Evolutionary conservation across 2,797 vertebrate genomes (phyloP).

Genomic region (Propithecus perrieri): DNA sequence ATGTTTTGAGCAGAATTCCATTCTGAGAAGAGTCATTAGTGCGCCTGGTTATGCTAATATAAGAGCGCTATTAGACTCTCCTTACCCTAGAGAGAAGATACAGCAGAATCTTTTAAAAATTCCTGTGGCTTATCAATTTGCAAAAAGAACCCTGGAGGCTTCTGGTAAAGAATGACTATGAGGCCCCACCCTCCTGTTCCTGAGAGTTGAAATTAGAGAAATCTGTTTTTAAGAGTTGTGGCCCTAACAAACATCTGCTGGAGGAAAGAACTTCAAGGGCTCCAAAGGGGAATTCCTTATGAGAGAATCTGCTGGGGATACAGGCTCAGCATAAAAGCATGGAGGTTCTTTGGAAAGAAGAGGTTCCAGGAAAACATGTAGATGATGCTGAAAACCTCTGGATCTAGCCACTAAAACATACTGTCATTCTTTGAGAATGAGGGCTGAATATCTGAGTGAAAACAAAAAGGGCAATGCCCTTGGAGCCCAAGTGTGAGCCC

Average conservation of each 20-base stretch:
- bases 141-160: background rate
- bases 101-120: background rate
- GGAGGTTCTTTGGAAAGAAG: background rate
- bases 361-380: background rate
- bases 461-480: background rate
- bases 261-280: background rate
- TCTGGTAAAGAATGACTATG: background rate
- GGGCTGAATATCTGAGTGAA: background rate
- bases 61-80: background rate
- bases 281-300: background rate
- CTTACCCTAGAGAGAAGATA: background rate
- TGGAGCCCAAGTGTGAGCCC: background rate
- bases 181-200: background rate
- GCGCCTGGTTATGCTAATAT: background rate
- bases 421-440: background rate
- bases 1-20: background rate
- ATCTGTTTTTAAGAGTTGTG: background rate
- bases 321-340: background rate
- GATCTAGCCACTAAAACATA: background rate
- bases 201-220: constrained; percentile 6
- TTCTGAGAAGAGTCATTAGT: background rate
- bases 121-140: constrained; percentile 47
- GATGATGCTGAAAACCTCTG: background rate
- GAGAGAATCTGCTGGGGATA: background rate
- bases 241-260: background rate